phyloP scores from a whole-genome alignment of 1,140 invertebrate species.

The Tachypleus tridentatus region DNA sequence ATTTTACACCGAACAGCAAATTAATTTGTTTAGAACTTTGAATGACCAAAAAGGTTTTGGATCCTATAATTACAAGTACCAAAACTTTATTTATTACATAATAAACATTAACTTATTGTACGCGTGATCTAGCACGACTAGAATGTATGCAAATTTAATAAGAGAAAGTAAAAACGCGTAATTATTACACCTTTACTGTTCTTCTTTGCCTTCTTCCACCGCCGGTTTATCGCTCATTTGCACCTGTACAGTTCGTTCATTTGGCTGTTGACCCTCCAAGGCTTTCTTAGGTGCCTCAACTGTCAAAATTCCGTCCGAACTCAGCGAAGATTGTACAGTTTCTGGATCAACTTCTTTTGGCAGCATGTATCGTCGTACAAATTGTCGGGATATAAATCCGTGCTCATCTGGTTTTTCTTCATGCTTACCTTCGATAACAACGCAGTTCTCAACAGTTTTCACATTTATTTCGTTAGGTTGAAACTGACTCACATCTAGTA shows the following conservation, averaged over 20 bases:
- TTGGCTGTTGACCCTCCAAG: conserved; percentile 13
- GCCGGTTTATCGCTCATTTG: neutral
- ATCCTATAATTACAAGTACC: too few species aligned
- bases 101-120: too few species aligned
- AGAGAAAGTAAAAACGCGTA: too few species aligned
- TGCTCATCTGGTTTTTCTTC: conserved; percentile 36
- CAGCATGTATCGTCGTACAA: conserved; percentile 52
- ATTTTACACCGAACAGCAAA: too few species aligned
- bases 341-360: conserved; percentile 47
- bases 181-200: too few species aligned
- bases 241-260: conserved; percentile 26
- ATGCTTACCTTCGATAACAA: conserved; percentile 31
- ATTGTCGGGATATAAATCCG: conserved; percentile 59
- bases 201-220: neutral
- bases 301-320: conserved; percentile 59
- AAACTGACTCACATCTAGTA: conserved; percentile 31
- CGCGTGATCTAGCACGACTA: too few species aligned
- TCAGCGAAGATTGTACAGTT: conserved; percentile 53
- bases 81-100: too few species aligned
- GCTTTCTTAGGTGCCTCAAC: conserved; percentile 47
- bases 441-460: conserved; percentile 30
- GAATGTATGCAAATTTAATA: too few species aligned
- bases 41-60: too few species aligned
- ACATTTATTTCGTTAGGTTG: conserved; percentile 30
- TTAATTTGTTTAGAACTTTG: too few species aligned